Evolutionary conservation across 2,113 vertebrate genomes (phyloP).

Genomic region (Haplochromis burtoni): DNA sequence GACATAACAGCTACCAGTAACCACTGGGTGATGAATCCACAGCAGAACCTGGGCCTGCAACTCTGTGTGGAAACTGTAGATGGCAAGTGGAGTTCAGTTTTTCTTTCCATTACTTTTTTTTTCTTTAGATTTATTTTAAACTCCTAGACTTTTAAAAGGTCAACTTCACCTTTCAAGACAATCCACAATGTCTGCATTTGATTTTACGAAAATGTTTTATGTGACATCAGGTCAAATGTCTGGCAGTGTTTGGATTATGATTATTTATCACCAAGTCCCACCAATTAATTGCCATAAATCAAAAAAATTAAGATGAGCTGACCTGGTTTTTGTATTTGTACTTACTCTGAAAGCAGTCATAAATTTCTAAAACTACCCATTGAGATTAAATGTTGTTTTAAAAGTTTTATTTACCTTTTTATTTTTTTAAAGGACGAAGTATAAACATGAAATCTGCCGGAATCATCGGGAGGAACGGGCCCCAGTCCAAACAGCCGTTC

Average conservation of each 20-base stretch:
- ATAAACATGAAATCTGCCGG: conserved; percentile 93
- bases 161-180: not conserved
- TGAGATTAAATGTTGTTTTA: not conserved
- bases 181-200: not conserved
- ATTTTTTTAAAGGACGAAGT: conserved; percentile 78
- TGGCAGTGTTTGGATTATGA: not conserved
- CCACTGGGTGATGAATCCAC: conserved; percentile 96
- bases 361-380: not conserved
- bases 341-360: not conserved
- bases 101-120: not conserved
- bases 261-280: not conserved
- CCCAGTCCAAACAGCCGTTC: conserved; percentile 96
- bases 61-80: conserved; percentile 89
- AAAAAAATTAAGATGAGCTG: not conserved
- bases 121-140: not conserved
- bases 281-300: not conserved
- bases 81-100: conserved; percentile 72
- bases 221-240: not conserved
- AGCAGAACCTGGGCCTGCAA: conserved; percentile 94
- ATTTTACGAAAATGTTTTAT: not conserved
- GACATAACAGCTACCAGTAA: conserved; percentile 98
- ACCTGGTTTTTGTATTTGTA: not conserved
- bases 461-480: conserved; percentile 88
- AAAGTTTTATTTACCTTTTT: conserved; percentile 1
- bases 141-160: not conserved